Evolutionary conservation across 2,797 vertebrate species (phyloP), one percentile per base, ranked within the genome.

Genomic region (Sandelia bainsii): DNA sequence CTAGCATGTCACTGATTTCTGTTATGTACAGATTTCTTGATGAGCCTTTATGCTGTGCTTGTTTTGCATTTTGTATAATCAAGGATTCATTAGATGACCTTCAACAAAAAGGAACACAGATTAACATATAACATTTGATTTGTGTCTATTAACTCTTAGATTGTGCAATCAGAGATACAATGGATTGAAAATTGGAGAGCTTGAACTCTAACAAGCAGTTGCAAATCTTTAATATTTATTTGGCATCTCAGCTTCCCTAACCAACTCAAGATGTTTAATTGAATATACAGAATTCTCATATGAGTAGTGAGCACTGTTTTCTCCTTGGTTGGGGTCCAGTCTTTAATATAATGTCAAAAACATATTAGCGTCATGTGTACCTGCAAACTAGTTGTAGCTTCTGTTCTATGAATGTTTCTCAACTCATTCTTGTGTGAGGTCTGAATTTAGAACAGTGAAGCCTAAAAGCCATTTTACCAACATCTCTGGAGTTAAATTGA

Each of bases 401-500:
- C 45, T 61, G 14, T 52, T 71, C 48, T 63, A 13, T 52, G 69
- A 25, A 46, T 49, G 51, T 54, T 40, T 74, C 32, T 61, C 29
- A 32, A 5, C 7, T 6, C 29, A 32, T 32, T 32, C 34, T 57
- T 44, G 16, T 61, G 8, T 50, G 52, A 58, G 37, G 54, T 71
- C 74, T 72, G 48, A 59, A 10, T 64, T 81, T 65, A 83, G 23
- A 79, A 66, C 61, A 66, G 60, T 49, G 40, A 29, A 49, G 59
- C 67, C 29, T 77, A 60, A 77, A 83, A 81, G 70, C 67, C 66
- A 83, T 81, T 82, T 77, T 54, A 69, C 40, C 72, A 56, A 63
- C 79, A 76, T 70, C 54, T 74, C 49, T 68, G 48, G 61, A 70
- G 72, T 46, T 68, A 80, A 90, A 90, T 89, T 82, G 72, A 51